These are phyloP conservation scores for Cichlasoma orientale DNA, from an alignment of 2,797 vertebrate genomes.

Conservation along the genomic window DNA sequence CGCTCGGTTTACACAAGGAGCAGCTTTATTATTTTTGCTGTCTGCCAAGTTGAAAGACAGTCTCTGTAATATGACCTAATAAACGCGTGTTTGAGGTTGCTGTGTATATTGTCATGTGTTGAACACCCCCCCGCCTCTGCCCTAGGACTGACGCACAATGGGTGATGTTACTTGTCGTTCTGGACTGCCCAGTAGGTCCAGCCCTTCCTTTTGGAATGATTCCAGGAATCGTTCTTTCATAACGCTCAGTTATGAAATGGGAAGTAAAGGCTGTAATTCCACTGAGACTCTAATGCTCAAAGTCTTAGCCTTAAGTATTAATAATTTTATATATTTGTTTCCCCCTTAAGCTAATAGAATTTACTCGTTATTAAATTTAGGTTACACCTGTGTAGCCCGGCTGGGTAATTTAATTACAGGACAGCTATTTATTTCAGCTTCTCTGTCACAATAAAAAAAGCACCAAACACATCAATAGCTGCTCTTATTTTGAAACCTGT, in stretches of 20 bases:
- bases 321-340: background rate
- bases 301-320: conserved; percentile 15
- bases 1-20: conserved; percentile 41
- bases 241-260: conserved; percentile 36
- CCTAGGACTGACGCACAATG: conserved; percentile 51
- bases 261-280: conserved; percentile 27
- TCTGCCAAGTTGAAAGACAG: conserved; percentile 50
- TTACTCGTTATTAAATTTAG: background rate
- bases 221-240: conserved; percentile 51
- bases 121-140: conserved; percentile 21
- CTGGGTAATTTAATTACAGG: background rate
- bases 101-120: conserved; percentile 43
- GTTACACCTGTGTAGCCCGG: background rate
- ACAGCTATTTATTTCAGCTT: background rate
- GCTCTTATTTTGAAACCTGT: background rate
- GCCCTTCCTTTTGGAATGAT: conserved; percentile 58
- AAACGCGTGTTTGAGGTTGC: conserved; percentile 26
- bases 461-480: background rate
- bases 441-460: background rate
- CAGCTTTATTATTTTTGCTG: conserved; percentile 50
- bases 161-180: conserved; percentile 62
- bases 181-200: conserved; percentile 59
- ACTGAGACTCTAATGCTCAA: conserved; percentile 7
- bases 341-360: background rate
- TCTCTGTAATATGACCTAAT: conserved; percentile 50